Evolutionary conservation across 1,140 invertebrate species (phyloP).

Genomic region (Drosophila baimaii): DNA sequence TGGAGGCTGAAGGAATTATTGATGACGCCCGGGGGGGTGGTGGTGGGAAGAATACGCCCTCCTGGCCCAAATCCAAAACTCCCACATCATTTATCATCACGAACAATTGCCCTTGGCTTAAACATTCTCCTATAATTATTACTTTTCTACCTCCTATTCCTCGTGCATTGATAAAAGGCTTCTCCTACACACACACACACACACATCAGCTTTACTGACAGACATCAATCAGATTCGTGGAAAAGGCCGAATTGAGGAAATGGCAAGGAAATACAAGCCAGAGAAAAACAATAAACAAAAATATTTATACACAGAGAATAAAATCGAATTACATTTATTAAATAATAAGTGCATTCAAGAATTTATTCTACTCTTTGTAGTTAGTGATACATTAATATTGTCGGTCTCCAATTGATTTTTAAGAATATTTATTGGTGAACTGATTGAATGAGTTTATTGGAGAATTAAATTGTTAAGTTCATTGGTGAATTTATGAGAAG

Average conservation of each 20-base stretch:
- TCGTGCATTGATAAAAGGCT: conserved; percentile 68
- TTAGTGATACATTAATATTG: too few species aligned
- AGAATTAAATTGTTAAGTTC: background rate
- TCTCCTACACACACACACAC: conserved; percentile 29
- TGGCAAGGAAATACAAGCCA: conserved; percentile 6
- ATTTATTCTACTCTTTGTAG: background rate
- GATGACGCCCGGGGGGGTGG: conserved; percentile 57
- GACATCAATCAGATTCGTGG: conserved; percentile 71
- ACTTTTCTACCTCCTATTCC: conserved; percentile 17
- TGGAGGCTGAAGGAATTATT: conserved; percentile 55
- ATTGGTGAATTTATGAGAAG: background rate
- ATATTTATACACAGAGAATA: background rate
- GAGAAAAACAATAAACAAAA: conserved; percentile 33
- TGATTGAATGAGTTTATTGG: too few species aligned
- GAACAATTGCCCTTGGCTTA: conserved; percentile 47
- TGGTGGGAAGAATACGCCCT: background rate
- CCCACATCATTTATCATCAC: conserved; percentile 59
- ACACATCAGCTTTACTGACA: conserved; percentile 48
- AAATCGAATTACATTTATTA: background rate
- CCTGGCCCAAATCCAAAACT: conserved; percentile 11
- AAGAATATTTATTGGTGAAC: too few species aligned
- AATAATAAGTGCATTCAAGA: background rate
- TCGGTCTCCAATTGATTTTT: too few species aligned
- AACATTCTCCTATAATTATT: conserved; percentile 49
- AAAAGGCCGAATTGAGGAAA: conserved; percentile 7